Base-by-base conservation (phyloP, 2,113 vertebrate species). In the Bambusicola thoracicus region DNA sequence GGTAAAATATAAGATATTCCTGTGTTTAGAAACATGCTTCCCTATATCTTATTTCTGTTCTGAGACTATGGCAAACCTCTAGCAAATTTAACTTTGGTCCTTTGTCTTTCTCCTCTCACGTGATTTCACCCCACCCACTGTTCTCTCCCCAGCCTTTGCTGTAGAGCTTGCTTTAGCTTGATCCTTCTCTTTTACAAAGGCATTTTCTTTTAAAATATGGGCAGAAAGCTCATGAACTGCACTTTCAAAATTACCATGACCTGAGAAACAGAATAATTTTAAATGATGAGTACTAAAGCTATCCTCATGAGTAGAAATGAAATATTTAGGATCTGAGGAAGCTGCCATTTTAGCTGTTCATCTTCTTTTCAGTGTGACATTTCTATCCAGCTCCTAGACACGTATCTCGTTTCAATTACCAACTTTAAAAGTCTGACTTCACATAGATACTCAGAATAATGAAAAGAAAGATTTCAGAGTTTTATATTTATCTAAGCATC, bases 291-390 rank as follows among this genome's bases (percentile, higher is more conserved):
- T 79, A 87, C 72, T 94, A 65, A 87, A 94, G 43, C 65, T 91
- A 91, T 67, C 65, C 91, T 93, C 79, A 20, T 81, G 87, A 92
- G 91, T 67, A 77, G 75, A 81, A 82, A 94, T 93, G 4, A 96
- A 92, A 94, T 89, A 94, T 94, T 97, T 78, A 96, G 49, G 22
- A 68, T 73, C 61, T 73, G 49, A 91, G 44, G 72, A 93, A 86
- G 25, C 49, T 91, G 90, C 74, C 86, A 87, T 95, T 92, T 96
- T 80, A 91, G 56, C 61, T 81, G 70, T 91, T 91, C 63, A 40
- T 79, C 72, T 70, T 82, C 78, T 92, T 92, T 91, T 67, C 53
- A 74, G 55, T 69, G 48, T 79, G 40, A 65, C 43, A 77, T 91
- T 94, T 85, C 82, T 77, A 87, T 68, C 21, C 77, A 77, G 46